phyloP scores from a whole-genome alignment of 1,140 invertebrate genomes.

The Liolophura sinensis region DNA sequence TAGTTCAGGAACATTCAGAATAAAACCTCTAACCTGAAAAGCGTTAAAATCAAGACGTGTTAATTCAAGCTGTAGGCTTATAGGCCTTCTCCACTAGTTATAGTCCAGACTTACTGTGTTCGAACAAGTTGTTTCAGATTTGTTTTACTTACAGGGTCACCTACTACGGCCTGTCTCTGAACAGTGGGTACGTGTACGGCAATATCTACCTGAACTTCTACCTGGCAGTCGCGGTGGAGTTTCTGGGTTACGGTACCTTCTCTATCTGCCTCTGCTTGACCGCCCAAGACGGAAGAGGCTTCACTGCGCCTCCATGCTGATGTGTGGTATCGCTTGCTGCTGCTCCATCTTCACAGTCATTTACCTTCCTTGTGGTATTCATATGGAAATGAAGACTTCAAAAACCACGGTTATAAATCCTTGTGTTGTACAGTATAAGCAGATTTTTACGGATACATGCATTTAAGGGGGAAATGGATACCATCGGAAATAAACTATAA shows the following conservation, averaged over 20 bases:
- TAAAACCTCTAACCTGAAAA: no score
- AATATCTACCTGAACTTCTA: conserved; percentile 50
- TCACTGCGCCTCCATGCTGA: conserved; percentile 32
- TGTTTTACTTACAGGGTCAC: conserved; percentile 62
- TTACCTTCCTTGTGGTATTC: neutral
- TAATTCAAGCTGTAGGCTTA: no score
- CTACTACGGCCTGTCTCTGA: conserved; percentile 67
- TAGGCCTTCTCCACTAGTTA: no score
- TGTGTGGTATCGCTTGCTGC: conserved; percentile 34
- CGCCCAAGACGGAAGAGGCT: conserved; percentile 33
- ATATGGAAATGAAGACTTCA: no score
- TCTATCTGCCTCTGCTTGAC: conserved; percentile 60
- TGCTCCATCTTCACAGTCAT: conserved; percentile 24
- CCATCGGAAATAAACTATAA: no score
- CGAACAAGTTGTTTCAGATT: neutral
- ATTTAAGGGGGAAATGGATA: no score
- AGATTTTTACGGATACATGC: no score
- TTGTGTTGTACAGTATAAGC: no score
- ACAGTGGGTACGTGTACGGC: conserved; percentile 39
- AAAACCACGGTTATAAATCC: no score
- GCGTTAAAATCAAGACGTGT: no score
- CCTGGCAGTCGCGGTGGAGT: conserved; percentile 70
- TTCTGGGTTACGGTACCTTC: conserved; percentile 74
- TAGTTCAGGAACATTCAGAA: no score
- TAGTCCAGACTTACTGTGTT: no score